phyloP scores from a whole-genome alignment of 2,797 vertebrate species.

The Chelon labrosus region DNA sequence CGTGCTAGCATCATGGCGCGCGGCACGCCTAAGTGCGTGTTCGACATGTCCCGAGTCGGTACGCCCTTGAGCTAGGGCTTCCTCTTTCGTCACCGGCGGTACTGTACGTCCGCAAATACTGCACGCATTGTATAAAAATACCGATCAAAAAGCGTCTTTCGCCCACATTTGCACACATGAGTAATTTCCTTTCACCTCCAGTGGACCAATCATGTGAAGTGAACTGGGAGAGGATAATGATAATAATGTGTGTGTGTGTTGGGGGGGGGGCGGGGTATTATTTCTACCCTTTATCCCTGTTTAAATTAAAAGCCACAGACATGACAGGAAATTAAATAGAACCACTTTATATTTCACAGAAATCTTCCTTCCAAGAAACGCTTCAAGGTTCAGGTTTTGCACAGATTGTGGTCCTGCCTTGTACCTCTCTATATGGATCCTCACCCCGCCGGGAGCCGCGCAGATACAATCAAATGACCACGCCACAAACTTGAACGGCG shows the following conservation, averaged over 20 bases:
- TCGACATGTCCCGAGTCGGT: not conserved
- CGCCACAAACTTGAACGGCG: slow-evolving; percentile 52
- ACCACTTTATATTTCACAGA: not conserved
- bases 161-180: slow-evolving; percentile 55
- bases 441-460: not conserved
- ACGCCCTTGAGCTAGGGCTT: slow-evolving; percentile 46
- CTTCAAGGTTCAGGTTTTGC: not conserved
- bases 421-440: not conserved
- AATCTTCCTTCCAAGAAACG: not conserved
- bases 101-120: slow-evolving; percentile 11
- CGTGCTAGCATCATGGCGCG: slow-evolving; percentile 35
- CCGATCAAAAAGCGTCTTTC: slow-evolving; percentile 56
- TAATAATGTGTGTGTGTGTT: not conserved
- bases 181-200: slow-evolving; percentile 65
- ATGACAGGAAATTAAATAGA: slow-evolving; percentile 16
- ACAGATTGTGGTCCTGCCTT: not conserved
- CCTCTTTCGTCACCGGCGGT: slow-evolving; percentile 20
- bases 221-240: slow-evolving; percentile 44
- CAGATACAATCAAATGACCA: slow-evolving; percentile 8
- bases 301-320: slow-evolving; percentile 26
- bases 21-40: slow-evolving; percentile 33
- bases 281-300: slow-evolving; percentile 8
- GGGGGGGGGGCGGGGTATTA: not conserved
- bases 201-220: slow-evolving; percentile 53
- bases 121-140: slow-evolving; percentile 49